Evolutionary conservation across 2,113 vertebrate species (phyloP).

Genomic region (Podarcis cretensis): DNA sequence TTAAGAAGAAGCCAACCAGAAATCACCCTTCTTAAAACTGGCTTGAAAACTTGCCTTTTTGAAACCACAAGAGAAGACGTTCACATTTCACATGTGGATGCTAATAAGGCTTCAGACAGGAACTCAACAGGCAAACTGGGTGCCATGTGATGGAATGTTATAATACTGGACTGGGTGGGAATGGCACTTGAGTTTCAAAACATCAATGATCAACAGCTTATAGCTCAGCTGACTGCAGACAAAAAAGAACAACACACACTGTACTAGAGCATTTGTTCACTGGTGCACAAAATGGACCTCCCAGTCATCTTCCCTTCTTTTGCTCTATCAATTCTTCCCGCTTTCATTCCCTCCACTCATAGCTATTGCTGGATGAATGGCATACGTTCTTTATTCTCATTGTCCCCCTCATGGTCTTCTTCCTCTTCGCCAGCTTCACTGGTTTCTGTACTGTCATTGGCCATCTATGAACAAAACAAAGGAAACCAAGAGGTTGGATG

Average conservation of each 20-base stretch:
- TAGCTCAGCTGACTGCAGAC: conserved; percentile 85
- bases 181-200: conserved; percentile 86
- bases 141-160: conserved; percentile 52
- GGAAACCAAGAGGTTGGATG: neutral
- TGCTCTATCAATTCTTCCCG: conserved; percentile 29
- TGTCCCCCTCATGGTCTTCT: conserved; percentile 95
- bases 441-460: conserved; percentile 98
- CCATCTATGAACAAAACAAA: conserved; percentile 84
- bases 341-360: neutral
- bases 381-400: conserved; percentile 96
- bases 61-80: conserved; percentile 42
- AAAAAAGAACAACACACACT: conserved; percentile 84
- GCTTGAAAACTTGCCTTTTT: conserved; percentile 39
- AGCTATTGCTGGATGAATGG: conserved; percentile 94
- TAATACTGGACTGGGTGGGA: conserved; percentile 76
- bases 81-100: conserved; percentile 50
- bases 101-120: conserved; percentile 58
- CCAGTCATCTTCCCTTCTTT: conserved; percentile 67
- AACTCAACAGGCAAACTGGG: conserved; percentile 39
- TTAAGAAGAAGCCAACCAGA: too few species aligned
- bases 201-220: conserved; percentile 82
- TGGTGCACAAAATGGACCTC: conserved; percentile 78
- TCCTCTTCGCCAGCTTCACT: conserved; percentile 98
- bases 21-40: neutral
- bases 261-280: conserved; percentile 86